phyloP scores from a whole-genome alignment of 2,888 invertebrate genomes.

The Tanypteryx hageni region DNA sequence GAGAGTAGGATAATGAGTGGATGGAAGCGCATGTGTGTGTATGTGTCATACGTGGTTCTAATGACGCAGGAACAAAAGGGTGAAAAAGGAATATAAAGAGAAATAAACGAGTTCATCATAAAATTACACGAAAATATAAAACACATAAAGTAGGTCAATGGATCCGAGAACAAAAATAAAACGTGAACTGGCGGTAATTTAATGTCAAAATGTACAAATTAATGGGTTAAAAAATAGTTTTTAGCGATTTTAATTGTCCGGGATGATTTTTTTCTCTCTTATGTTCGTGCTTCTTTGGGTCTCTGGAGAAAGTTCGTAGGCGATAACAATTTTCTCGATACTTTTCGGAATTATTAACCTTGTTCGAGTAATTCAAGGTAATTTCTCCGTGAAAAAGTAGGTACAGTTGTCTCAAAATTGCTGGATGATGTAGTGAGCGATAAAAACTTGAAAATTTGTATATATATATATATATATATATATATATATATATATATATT shows the following conservation, averaged over 20 bases:
- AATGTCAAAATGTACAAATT: constrained; percentile 31
- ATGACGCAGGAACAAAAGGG: background rate
- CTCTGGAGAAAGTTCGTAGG: background rate
- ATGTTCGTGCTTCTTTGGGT: background rate
- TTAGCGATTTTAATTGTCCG: background rate
- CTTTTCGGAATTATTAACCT: background rate
- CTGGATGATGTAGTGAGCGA: no score
- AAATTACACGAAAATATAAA: background rate
- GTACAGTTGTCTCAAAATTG: no score
- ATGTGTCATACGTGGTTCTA: background rate
- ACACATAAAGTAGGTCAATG: constrained; percentile 33
- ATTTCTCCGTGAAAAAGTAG: no score
- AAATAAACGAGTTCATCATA: background rate
- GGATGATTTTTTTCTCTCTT: background rate
- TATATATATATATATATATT: no score
- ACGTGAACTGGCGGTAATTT: background rate
- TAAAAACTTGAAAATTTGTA: no score
- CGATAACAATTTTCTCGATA: background rate
- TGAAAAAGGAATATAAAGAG: background rate
- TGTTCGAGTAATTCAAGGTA: no score
- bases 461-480: no score
- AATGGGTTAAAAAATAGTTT: constrained; percentile 25
- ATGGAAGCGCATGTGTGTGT: background rate
- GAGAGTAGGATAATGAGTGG: background rate
- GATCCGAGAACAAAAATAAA: constrained; percentile 11